phyloP scores from a whole-genome alignment of 1,140 invertebrate species.

The Drosophila bocki region DNA sequence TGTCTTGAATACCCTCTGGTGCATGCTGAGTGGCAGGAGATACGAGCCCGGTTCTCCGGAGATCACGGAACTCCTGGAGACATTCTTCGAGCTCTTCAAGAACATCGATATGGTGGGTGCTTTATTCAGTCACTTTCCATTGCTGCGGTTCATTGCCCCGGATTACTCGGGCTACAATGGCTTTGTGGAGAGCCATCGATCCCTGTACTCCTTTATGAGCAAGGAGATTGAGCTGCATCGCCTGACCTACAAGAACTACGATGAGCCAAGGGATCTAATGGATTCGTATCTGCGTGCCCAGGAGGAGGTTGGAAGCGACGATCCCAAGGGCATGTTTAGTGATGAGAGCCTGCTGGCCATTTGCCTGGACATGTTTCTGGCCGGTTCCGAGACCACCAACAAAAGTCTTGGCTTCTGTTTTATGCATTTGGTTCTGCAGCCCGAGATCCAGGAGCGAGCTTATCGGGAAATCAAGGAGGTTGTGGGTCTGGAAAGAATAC shows the following conservation, averaged over 20 bases:
- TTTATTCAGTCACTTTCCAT: slow-evolving; percentile 91
- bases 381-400: slow-evolving; percentile 92
- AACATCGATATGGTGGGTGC: slow-evolving; percentile 92
- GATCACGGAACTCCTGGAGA: slow-evolving; percentile 88
- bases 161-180: slow-evolving; percentile 91
- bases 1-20: slow-evolving; percentile 94
- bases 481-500: slow-evolving; percentile 89
- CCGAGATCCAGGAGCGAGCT: slow-evolving; percentile 92
- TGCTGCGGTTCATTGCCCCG: slow-evolving; percentile 90
- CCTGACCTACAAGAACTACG: slow-evolving; percentile 87
- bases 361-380: slow-evolving; percentile 93
- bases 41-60: slow-evolving; percentile 89
- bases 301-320: slow-evolving; percentile 85
- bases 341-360: slow-evolving; percentile 91
- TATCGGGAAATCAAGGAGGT: slow-evolving; percentile 92
- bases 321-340: slow-evolving; percentile 84
- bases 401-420: slow-evolving; percentile 92
- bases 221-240: slow-evolving; percentile 91
- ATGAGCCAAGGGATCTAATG: slow-evolving; percentile 92
- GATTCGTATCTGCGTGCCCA: slow-evolving; percentile 92
- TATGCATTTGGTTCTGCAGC: slow-evolving; percentile 91
- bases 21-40: slow-evolving; percentile 92
- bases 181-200: slow-evolving; percentile 89
- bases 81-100: slow-evolving; percentile 89
- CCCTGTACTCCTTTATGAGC: slow-evolving; percentile 90